phyloP scores from a whole-genome alignment of 1,140 invertebrate species.

The Ylistrum balloti region DNA sequence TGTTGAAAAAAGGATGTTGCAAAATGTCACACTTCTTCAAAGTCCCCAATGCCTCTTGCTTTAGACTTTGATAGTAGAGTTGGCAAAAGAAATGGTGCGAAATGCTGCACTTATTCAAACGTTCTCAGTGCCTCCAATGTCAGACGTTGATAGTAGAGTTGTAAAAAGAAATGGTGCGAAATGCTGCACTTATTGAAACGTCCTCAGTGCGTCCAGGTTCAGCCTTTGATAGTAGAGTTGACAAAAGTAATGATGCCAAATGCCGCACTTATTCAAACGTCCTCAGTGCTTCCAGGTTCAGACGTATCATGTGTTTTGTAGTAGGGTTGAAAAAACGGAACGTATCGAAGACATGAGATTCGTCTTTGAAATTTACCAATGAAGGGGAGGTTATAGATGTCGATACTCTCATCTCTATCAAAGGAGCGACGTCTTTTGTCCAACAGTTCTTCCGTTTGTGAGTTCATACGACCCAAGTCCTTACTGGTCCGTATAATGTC shows the following conservation, averaged over 20 bases:
- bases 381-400: not conserved
- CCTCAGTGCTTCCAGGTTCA: not conserved
- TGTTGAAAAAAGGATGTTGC: too few relatives aligned
- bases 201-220: too few relatives aligned
- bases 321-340: constrained; percentile 7
- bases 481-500: not conserved
- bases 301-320: not conserved
- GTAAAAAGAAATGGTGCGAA: too few relatives aligned
- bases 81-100: too few relatives aligned
- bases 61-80: too few relatives aligned
- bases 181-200: too few relatives aligned
- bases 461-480: not conserved
- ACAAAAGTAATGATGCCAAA: too few relatives aligned
- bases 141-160: too few relatives aligned
- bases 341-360: not conserved
- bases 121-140: too few relatives aligned
- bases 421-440: not conserved
- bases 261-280: not conserved
- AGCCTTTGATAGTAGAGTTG: too few relatives aligned
- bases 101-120: not conserved
- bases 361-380: not conserved
- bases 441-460: not conserved
- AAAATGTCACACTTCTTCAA: too few relatives aligned
- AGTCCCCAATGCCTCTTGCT: too few relatives aligned
- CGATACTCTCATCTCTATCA: not conserved